A percentile compares a stretch with the other conserved stretches of the same genome.
Evolutionary conservation across 1,140 invertebrate species (phyloP).

Genomic region (Sycobia sp.): DNA sequence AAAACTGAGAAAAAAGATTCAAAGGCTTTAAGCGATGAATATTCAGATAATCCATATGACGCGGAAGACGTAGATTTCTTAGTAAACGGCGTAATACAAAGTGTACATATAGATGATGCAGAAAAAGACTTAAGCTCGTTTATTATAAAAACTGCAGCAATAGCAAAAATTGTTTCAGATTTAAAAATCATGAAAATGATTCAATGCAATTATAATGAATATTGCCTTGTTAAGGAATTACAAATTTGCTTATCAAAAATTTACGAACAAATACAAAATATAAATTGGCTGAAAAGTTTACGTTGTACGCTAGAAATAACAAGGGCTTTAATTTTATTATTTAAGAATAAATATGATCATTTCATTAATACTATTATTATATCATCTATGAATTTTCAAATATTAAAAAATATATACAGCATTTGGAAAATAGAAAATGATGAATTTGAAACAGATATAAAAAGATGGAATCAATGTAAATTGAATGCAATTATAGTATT

Average conservation of each 20-base stretch:
- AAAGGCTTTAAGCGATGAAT: not conserved
- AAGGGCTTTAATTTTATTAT: slow-evolving; percentile 42
- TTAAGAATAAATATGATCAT: slow-evolving; percentile 35
- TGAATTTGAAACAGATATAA: slow-evolving; percentile 14
- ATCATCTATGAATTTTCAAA: slow-evolving; percentile 25
- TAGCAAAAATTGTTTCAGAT: slow-evolving; percentile 40
- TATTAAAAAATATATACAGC: slow-evolving; percentile 41
- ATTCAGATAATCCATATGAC: slow-evolving; percentile 22
- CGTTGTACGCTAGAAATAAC: slow-evolving; percentile 35
- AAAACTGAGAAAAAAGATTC: not conserved
- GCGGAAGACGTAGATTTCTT: slow-evolving; percentile 36
- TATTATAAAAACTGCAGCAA: slow-evolving; percentile 39
- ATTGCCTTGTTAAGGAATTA: slow-evolving; percentile 23
- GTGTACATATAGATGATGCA: slow-evolving; percentile 17
- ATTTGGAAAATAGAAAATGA: slow-evolving; percentile 34
- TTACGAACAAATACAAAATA: slow-evolving; percentile 28
- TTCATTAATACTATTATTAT: slow-evolving; percentile 42
- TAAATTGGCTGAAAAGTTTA: slow-evolving; percentile 34
- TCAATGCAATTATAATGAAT: slow-evolving; percentile 23
- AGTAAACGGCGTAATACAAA: slow-evolving; percentile 33
- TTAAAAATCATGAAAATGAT: slow-evolving; percentile 41
- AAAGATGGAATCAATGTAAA: slow-evolving; percentile 18
- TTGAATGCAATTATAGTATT: slow-evolving; percentile 36
- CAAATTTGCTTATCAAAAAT: slow-evolving; percentile 21
- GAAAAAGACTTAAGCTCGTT: slow-evolving; percentile 34